These are phyloP conservation scores for Fopius arisanus DNA, from an alignment of 1,140 invertebrate genomes.

Conservation along the genomic window DNA sequence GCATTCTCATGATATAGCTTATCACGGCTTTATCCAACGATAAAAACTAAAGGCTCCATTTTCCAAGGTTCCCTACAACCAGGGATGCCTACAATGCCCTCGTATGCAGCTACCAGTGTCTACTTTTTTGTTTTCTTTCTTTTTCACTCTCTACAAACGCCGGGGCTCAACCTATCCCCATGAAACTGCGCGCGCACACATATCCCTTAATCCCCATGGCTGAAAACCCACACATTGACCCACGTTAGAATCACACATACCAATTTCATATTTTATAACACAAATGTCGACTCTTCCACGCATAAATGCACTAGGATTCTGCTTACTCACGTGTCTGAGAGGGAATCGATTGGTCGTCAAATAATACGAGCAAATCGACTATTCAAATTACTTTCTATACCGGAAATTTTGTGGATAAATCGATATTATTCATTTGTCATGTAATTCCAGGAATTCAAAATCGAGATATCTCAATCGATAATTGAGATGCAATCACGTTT, in stretches of 20 bases:
- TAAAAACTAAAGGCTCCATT: constrained; percentile 61
- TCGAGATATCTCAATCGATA: no score
- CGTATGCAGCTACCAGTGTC: neutral
- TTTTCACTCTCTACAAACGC: constrained; percentile 14
- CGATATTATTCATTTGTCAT: no score
- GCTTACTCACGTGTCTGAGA: neutral
- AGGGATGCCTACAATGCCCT: neutral
- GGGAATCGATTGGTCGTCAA: neutral
- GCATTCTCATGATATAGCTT: constrained; percentile 54
- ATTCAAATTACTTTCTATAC: no score
- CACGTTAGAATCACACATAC: constrained; percentile 10
- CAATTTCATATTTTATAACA: neutral
- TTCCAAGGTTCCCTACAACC: constrained; percentile 46
- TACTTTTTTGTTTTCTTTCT: neutral
- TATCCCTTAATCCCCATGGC: neutral
- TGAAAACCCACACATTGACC: constrained; percentile 1
- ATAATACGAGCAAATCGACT: no score
- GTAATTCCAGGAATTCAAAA: no score
- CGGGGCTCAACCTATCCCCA: constrained; percentile 13
- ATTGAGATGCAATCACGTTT: no score
- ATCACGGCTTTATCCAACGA: constrained; percentile 58
- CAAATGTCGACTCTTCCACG: neutral
- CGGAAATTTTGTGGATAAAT: no score
- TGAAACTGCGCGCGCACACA: constrained; percentile 22
- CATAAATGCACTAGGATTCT: neutral